Percentiles rank a stretch among this genome's conserved stretches.
These are phyloP conservation scores for Xiphorhynchus erythropygius DNA, from an alignment of 2,797 vertebrate genomes.

Conservation along the genomic window DNA sequence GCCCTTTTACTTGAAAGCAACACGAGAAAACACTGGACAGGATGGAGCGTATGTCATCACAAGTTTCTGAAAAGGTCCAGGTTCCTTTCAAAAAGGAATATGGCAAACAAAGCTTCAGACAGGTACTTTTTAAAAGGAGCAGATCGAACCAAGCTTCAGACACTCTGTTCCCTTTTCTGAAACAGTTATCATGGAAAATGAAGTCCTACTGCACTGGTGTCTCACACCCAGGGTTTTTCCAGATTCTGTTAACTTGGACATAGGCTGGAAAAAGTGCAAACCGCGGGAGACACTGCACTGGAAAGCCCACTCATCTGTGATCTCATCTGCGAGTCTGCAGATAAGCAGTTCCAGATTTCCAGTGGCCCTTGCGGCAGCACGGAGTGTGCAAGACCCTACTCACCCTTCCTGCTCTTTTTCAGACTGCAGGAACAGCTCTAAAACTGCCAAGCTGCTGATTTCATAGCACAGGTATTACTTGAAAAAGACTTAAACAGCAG, in stretches of 20 bases:
- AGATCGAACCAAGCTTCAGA: not conserved
- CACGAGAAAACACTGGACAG: not conserved
- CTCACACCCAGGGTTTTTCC: not conserved
- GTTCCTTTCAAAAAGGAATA: not conserved
- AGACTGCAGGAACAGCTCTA: not conserved
- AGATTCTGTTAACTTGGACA: not conserved
- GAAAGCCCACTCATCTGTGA: not conserved
- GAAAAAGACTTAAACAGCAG: not conserved
- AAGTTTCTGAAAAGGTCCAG: not conserved
- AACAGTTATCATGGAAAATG: not conserved
- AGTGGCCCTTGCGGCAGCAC: not conserved
- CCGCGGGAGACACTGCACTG: not conserved
- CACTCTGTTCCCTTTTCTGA: not conserved
- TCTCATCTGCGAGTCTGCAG: not conserved
- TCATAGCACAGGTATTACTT: not conserved
- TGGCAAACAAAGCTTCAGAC: not conserved
- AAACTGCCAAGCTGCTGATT: not conserved
- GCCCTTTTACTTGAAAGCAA: not conserved
- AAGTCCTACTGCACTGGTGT: not conserved
- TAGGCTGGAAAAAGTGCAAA: not conserved
- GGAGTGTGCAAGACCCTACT: not conserved
- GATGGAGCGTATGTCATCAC: not conserved
- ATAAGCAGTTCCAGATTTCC: not conserved
- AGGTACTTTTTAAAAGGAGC: not conserved
- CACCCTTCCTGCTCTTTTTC: not conserved